These are phyloP conservation scores for Erebia ligea DNA, from an alignment of 2,888 invertebrate genomes.

Conservation along the genomic window DNA sequence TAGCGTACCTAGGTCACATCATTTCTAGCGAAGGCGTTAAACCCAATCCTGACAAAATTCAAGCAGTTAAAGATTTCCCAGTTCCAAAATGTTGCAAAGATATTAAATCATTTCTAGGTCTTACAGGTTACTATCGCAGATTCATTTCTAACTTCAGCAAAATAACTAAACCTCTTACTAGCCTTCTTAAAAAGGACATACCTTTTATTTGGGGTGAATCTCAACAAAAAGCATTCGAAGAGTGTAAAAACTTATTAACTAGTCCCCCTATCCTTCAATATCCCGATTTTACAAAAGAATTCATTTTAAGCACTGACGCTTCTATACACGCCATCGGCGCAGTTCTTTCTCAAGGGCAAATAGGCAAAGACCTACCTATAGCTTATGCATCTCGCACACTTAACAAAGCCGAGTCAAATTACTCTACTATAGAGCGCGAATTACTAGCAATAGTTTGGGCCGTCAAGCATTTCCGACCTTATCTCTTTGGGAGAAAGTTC, in stretches of 20 bases:
- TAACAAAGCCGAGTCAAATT: slow-evolving; percentile 45
- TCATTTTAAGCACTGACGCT: slow-evolving; percentile 41
- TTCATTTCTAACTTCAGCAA: slow-evolving; percentile 55
- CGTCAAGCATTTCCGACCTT: slow-evolving; percentile 40
- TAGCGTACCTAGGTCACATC: slow-evolving; percentile 54
- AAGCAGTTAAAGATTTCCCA: slow-evolving; percentile 38
- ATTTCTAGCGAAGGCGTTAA: slow-evolving; percentile 41
- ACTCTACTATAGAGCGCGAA: slow-evolving; percentile 45
- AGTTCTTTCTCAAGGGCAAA: slow-evolving; percentile 46
- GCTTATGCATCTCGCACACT: slow-evolving; percentile 42
- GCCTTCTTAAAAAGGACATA: slow-evolving; percentile 42
- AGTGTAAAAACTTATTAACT: slow-evolving; percentile 36
- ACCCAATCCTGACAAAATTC: slow-evolving; percentile 46
- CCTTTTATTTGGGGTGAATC: slow-evolving; percentile 41
- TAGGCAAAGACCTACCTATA: slow-evolving; percentile 44
- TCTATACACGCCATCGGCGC: slow-evolving; percentile 46
- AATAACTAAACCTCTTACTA: slow-evolving; percentile 45
- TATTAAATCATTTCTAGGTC: slow-evolving; percentile 46
- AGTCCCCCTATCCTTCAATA: slow-evolving; percentile 51
- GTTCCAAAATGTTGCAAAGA: slow-evolving; percentile 41
- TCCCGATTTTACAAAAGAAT: slow-evolving; percentile 51
- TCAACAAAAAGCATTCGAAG: slow-evolving; percentile 42
- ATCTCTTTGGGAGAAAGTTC: slow-evolving; percentile 30
- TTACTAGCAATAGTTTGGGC: slow-evolving; percentile 43
- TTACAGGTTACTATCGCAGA: slow-evolving; percentile 55